A percentile compares a stretch with the other conserved stretches of the same genome.
Evolutionary conservation across 2,888 invertebrate genomes (phyloP).

Genomic region (Latrodectus elegans): DNA sequence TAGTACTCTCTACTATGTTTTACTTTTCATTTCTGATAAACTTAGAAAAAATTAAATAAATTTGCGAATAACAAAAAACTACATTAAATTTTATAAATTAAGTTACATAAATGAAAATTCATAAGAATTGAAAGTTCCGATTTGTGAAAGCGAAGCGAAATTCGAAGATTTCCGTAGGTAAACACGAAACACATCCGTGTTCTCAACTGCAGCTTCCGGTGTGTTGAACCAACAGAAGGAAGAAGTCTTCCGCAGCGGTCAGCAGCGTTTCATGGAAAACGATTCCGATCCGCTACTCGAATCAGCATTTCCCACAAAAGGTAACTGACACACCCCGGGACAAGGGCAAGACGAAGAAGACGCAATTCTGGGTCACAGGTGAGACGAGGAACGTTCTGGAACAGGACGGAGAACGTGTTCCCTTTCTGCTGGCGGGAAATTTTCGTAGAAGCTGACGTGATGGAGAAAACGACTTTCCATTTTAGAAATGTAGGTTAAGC

Average conservation of each 20-base stretch:
- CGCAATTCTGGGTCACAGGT: conserved; percentile 34
- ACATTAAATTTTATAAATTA: too few relatives aligned
- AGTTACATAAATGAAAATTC: too few relatives aligned
- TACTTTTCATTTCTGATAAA: too few relatives aligned
- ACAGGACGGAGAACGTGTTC: conserved; percentile 6
- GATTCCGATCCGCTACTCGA: background rate
- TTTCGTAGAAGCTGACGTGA: conserved; percentile 11
- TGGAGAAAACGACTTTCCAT: conserved; percentile 34
- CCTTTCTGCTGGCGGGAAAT: conserved; percentile 2
- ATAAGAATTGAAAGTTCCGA: background rate
- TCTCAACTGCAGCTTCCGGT: background rate
- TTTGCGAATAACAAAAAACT: too few relatives aligned
- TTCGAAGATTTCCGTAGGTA: too few relatives aligned
- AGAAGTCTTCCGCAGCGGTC: background rate
- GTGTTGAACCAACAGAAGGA: conserved; percentile 5
- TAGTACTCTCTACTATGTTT: too few relatives aligned
- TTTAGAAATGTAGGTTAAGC: conserved; percentile 29
- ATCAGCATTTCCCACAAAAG: background rate
- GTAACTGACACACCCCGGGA: conserved; percentile 35
- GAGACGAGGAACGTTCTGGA: conserved; percentile 2
- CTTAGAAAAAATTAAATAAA: too few relatives aligned
- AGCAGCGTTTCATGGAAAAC: background rate
- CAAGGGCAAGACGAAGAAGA: conserved; percentile 29
- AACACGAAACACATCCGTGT: background rate
- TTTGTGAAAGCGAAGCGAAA: background rate